A percentile compares a stretch with the other conserved stretches of the same genome.
These are phyloP conservation scores for Tribolium madens DNA, from an alignment of 1,140 invertebrate genomes.

Conservation along the genomic window DNA sequence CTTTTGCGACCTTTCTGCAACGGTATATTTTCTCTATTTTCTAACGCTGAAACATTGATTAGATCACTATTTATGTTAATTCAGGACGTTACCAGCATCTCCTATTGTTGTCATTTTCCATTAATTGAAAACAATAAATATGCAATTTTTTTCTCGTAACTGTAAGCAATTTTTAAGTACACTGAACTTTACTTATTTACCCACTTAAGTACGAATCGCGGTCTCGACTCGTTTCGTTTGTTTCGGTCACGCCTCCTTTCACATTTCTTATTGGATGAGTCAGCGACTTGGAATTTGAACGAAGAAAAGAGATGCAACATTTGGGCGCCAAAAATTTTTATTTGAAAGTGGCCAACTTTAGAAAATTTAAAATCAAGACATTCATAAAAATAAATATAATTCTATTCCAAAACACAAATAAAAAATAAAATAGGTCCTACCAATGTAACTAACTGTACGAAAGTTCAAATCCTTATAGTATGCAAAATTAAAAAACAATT, in stretches of 20 bases:
- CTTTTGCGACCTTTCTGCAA: constrained; percentile 64
- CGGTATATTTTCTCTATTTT: constrained; percentile 70
- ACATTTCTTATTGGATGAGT: constrained; percentile 28
- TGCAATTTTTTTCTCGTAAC: background rate
- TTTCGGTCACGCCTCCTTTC: constrained; percentile 17
- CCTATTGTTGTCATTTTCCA: constrained; percentile 16
- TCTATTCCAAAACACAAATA: too few species aligned
- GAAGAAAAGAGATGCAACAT: too few species aligned
- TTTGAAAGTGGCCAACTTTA: too few species aligned
- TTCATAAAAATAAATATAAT: too few species aligned
- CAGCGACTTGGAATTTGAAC: background rate
- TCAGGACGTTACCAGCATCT: background rate
- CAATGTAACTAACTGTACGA: too few species aligned
- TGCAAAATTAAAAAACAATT: too few species aligned
- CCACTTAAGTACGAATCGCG: constrained; percentile 18
- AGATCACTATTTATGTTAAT: background rate
- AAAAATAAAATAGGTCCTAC: too few species aligned
- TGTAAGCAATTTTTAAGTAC: constrained; percentile 16
- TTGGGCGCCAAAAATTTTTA: too few species aligned
- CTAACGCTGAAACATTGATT: constrained; percentile 50
- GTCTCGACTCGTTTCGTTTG: constrained; percentile 1
- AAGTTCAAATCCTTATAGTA: too few species aligned
- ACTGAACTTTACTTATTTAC: constrained; percentile 16
- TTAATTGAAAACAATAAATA: background rate
- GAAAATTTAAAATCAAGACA: too few species aligned